Evolutionary conservation across 2,797 vertebrate species (phyloP).

Genomic region (Cottoperca gobio): DNA sequence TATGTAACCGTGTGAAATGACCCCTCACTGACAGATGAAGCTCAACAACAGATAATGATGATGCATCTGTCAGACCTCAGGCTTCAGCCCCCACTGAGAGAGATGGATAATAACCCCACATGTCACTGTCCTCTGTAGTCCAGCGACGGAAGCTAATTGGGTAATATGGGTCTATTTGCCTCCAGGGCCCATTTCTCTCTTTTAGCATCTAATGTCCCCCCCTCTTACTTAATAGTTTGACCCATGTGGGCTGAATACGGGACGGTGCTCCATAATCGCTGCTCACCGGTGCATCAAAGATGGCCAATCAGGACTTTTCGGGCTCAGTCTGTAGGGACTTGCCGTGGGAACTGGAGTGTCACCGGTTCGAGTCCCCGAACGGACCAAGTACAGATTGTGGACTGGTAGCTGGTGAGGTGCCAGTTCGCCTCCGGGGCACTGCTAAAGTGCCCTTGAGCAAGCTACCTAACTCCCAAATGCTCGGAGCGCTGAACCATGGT

Average conservation of each 20-base stretch:
- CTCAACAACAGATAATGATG: conserved; percentile 66
- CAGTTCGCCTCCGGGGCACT: too few species aligned
- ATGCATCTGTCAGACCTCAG: conserved; percentile 55
- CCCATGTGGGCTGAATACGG: conserved; percentile 45
- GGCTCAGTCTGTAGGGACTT: too few species aligned
- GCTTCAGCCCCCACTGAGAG: conserved; percentile 51
- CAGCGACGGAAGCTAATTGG: conserved; percentile 57
- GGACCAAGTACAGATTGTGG: too few species aligned
- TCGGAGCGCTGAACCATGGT: too few species aligned
- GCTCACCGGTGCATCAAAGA: conserved; percentile 50
- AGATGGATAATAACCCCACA: conserved; percentile 61
- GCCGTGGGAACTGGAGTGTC: too few species aligned
- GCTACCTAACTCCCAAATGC: too few species aligned
- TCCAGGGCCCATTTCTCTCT: conserved; percentile 46
- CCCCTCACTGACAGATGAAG: conserved; percentile 32
- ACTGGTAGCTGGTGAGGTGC: too few species aligned
- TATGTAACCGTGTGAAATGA: conserved; percentile 38
- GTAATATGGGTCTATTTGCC: conserved; percentile 59
- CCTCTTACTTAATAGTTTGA: conserved; percentile 52
- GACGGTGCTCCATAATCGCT: conserved; percentile 30
- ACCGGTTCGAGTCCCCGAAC: too few species aligned
- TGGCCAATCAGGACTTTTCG: conserved; percentile 56
- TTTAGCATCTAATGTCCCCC: conserved; percentile 37
- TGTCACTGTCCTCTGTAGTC: conserved; percentile 51
- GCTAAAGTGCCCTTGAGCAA: too few species aligned